Evolutionary conservation across 2,888 invertebrate species (phyloP), one percentile per base, ranked within the genome.

Genomic region (Calameuta filiformis): DNA sequence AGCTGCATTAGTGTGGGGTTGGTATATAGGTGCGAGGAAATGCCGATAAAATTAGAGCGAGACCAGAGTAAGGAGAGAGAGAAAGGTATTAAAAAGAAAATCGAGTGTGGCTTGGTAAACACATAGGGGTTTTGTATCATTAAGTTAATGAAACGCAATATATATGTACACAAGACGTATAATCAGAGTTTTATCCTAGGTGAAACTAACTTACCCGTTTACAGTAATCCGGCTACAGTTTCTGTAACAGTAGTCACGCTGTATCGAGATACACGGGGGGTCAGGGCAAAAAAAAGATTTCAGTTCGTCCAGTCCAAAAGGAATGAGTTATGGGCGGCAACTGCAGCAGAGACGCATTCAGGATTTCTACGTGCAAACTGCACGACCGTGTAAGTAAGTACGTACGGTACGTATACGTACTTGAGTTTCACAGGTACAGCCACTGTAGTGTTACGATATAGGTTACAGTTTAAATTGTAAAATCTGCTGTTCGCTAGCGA

Each of bases 71-170:
- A 69, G 23, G 34, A n/a, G 31, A 73, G 31, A 73, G 37, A 35
- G 76, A 71, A 68, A 75, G 76, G 76, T 12, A 35, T 35, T 31
- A n/a, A 56, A 73, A 73, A 30, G 68, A 75, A n/a, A 15, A 35
- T 71, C 6, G 34, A 34, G 30, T 31, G 9, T 4, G 23, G 30
- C 71, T 33, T 71, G 56, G 23, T 56, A 23, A 56, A 23, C 9
- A 56, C 23, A 23, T 56, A 56, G 56, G 23, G 56, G 23, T 56
- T 56, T 23, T 4, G 56, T 56, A 56, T 56, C 56, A 23, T 56
- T 56, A 56, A 56, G 23, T 56, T 56, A 56, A 56, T 56, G 56
- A 56, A 56, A 56, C 2, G 23, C 23, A 9, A 23, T 56, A 23
- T 23, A 56, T 9, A 56, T 23, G 56, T 23, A 56, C 9, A 56